Percentiles rank a stretch among this genome's conserved stretches.
Conservation (phyloP, 2,888 invertebrate genomes). For the Yponomeuta sedellus region DNA sequence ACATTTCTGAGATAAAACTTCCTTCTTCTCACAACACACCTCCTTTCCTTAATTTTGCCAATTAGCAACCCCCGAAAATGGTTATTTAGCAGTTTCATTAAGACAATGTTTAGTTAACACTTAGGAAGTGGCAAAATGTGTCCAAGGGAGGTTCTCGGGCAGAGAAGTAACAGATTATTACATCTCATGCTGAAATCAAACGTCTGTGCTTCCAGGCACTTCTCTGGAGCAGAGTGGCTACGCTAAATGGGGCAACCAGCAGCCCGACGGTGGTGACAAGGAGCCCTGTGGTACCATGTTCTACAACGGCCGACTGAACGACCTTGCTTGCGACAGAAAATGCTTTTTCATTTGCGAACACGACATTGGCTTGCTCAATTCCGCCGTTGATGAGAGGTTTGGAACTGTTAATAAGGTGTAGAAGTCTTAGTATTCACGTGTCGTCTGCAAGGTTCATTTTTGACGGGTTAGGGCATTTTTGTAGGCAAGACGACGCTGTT, state of each 20-base stretch:
- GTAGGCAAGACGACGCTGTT: too few relatives aligned
- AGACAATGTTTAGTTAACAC: too few relatives aligned
- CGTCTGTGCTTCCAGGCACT: slow-evolving; percentile 28
- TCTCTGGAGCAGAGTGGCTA: slow-evolving; percentile 43
- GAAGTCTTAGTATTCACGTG: slow-evolving; percentile 76
- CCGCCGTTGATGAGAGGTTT: slow-evolving; percentile 25
- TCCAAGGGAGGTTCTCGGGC: too few relatives aligned
- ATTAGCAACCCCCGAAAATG: too few relatives aligned
- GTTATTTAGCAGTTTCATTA: too few relatives aligned
- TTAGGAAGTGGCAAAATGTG: too few relatives aligned
- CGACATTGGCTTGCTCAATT: slow-evolving; percentile 31
- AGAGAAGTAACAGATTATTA: too few relatives aligned
- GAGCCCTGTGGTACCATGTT: slow-evolving; percentile 58
- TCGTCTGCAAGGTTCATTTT: slow-evolving; percentile 74
- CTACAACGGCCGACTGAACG: slow-evolving; percentile 47
- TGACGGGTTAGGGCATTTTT: too few relatives aligned
- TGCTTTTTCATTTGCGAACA: slow-evolving; percentile 59
- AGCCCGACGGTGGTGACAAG: slow-evolving; percentile 45
- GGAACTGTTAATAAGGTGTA: slow-evolving; percentile 15
- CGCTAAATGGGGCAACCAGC: slow-evolving; percentile 40
- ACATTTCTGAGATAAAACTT: too few relatives aligned
- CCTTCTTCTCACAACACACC: too few relatives aligned
- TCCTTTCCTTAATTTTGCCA: too few relatives aligned
- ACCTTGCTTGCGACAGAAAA: slow-evolving; percentile 38
- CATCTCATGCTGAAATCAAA: too few relatives aligned